Evolutionary conservation across 2,113 vertebrate genomes (phyloP), one percentile per base, ranked within the genome.

Genomic region (Pygoscelis adeliae): DNA sequence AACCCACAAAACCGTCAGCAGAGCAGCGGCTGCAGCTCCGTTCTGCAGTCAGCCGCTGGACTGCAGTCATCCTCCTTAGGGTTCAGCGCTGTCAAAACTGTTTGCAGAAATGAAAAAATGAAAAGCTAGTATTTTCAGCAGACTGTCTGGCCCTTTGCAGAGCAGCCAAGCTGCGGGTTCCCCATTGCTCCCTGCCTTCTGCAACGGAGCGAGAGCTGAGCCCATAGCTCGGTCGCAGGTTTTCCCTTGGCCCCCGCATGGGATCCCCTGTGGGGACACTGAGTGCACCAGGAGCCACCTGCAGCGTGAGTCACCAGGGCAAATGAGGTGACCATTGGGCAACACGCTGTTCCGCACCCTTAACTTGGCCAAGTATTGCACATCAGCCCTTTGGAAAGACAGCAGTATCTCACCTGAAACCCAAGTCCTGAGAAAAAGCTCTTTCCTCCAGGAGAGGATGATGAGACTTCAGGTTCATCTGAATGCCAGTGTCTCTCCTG

Each of bases 201-300:
- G 34, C 56, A n/a, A 5, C 1, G 1, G 8, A 52, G 19, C 4
- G 0, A 30, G n/a, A 34, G 34, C 20, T 2, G 0, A 80, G 38
- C 49, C 23, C 17, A 1, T 4, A n/a, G 46, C 61, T 87, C 8
- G 0, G 16, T 9, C 2, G 2, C 15, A 16, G 38, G 9, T 50
- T 69, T 74, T 77, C 32, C 69, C 20, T 78, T 47, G 50, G 36
- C 1, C 16, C 6, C 20, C 13, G 42, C 2, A 0, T 44, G 58
- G 12, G 34, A 67, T 67, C 62, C 13, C 13, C 38, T 44, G 17
- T 65, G 25, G n/a, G 49, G 29, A 72, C 29, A 21, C 15, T 21
- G 53, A 5, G 20, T 42, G 55, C 55, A 50, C 10, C 20, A 5
- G 61, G 49, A 74, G 30, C 9, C 65, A 38, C 27, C 58, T 46